Evolutionary conservation across 2,113 vertebrate genomes (phyloP), one percentile per base, ranked within the genome.

Genomic region (Paralichthys olivaceus): DNA sequence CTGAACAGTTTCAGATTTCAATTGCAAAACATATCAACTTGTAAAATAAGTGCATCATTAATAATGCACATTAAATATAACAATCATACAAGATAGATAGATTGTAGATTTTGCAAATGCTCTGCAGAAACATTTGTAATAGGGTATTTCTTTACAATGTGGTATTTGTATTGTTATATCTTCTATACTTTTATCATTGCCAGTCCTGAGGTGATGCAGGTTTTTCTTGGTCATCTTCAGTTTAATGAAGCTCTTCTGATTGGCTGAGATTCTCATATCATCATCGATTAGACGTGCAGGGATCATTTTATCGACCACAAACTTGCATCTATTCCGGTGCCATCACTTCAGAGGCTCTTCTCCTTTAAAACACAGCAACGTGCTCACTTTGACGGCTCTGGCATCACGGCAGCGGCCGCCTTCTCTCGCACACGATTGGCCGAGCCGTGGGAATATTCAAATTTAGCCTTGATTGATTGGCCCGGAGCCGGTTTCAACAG

Each of bases 381-480:
- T 84, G 91, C 84, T 90, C 85, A 28, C 83, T 81, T 79, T 60
- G 89, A 93, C 83, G 76, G 83, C 58, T 25, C 57, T 25, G 64
- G 68, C 87, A 54, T 93, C 89, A 79, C 81, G 13, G 34, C 63
- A 71, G 62, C 47, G 66, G 61, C 91, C 91, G 89, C 92, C 93
- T 69, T 60, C 84, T 25, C 69, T 56, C 5, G 12, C 63, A 26
- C 2, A 0, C 20, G 84, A 94, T 94, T 94, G 93, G 94, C 40
- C 60, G 68, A 89, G 45, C 61, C 84, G 75, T 90, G 91, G 88
- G 90, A 91, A 90, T 91, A 93, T 91, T 87, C 88, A 82, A 89
- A 84, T 83, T 0, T 4, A 1, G 81, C 75, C 67, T 29, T 84
- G 79, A 82, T 83, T 90, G 93, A 94, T 94, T 94, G 93, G 93